Evolutionary conservation across 2,113 vertebrate species (phyloP), one percentile per base, ranked within the genome.

Genomic region (Lampris megalopsis): DNA sequence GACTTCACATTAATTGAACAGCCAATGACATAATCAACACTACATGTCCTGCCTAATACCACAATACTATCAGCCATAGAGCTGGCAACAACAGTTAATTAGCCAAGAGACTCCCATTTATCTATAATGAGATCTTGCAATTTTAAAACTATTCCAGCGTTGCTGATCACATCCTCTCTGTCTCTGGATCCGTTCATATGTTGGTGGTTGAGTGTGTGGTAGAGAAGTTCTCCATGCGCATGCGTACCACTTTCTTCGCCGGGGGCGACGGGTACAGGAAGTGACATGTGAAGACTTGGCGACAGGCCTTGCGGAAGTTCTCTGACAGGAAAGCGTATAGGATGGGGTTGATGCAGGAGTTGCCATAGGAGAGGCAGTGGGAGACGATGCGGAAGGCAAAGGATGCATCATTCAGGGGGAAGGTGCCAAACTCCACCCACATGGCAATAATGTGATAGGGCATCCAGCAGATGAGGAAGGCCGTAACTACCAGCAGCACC

Each of bases 341-440:
- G 89, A 96, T 88, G 65, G 95, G 95, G 85, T 97, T 96, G 63
- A 95, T 80, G 63, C 95, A 96, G 6, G 96, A 96, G 84, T 96
- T 95, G 0, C 95, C 94, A 0, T 97, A 96, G 54, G 95, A 94
- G 78, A 96, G 79, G 83, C 94, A 95, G 82, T 95, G 95, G 0
- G 95, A 93, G 63, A 94, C 65, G 77, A 96, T 96, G 42, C 93
- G 91, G 40, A 96, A 95, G 3, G 85, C 93, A n/a, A 96, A 96
- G 71, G 95, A 93, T 68, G 89, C 74, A 3, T 95, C 88, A 2
- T 88, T 96, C 50, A 96, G 82, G 0, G 96, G 95, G 68, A 96
- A 95, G 0, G 24, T 71, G 50, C 95, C 95, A 0, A 96, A 96
- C 81, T 94, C 94, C 68, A 92, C 95, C 95, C 96, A 96, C 94